These are phyloP conservation scores for Columba livia DNA, from an alignment of 2,113 vertebrate genomes.

Conservation along the genomic window DNA sequence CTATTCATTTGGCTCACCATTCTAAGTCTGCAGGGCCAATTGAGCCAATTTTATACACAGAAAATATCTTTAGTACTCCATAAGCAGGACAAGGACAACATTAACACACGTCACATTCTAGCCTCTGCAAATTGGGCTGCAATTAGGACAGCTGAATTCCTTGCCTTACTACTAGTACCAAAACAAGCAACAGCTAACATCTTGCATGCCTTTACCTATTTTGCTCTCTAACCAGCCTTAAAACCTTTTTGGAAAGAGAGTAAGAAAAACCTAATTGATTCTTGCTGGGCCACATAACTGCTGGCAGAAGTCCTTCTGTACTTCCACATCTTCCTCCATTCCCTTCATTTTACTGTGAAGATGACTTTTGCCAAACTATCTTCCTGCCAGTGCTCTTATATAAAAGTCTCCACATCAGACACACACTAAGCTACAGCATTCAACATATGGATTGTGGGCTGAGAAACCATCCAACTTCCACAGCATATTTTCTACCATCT, in stretches of 20 bases:
- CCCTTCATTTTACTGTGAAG: neutral
- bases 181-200: neutral
- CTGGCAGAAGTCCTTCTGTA: neutral
- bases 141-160: neutral
- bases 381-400: neutral
- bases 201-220: neutral
- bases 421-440: neutral
- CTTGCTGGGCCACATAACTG: neutral
- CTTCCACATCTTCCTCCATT: neutral
- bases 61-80: neutral
- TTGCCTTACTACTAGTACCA: neutral
- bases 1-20: neutral
- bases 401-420: neutral
- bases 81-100: neutral
- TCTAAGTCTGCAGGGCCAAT: neutral
- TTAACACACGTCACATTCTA: neutral
- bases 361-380: neutral
- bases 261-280: neutral
- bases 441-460: neutral
- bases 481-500: neutral
- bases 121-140: accelerated
- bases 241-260: neutral
- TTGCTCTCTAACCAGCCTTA: neutral
- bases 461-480: neutral
- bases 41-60: neutral